Conservation (phyloP, 2,113 vertebrate species). For the Carollia perspicillata region DNA sequence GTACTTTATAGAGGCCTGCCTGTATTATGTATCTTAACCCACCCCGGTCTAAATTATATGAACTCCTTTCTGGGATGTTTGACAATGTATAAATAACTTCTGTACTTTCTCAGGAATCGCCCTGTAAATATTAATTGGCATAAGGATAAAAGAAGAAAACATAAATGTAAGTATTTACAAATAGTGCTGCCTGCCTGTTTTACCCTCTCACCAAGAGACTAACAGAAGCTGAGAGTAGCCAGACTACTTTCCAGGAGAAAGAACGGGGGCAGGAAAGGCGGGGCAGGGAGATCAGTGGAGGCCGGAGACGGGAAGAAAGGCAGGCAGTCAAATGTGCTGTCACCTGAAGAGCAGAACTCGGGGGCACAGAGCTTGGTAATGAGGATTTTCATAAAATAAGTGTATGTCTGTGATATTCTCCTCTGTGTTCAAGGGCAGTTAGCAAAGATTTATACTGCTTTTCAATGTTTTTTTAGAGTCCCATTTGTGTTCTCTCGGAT, state of each 20-base stretch:
- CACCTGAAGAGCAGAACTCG: neutral
- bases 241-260: neutral
- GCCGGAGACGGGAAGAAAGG: neutral
- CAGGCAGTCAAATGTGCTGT: neutral
- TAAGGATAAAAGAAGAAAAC: neutral
- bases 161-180: slow-evolving; percentile 11
- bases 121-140: neutral
- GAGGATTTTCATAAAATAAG: neutral
- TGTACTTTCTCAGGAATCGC: neutral
- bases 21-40: neutral
- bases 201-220: neutral
- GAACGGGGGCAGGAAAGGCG: neutral
- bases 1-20: neutral
- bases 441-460: neutral
- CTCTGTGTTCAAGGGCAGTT: neutral
- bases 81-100: neutral
- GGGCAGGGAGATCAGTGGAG: neutral
- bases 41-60: neutral
- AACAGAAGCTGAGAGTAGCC: neutral
- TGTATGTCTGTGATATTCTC: neutral
- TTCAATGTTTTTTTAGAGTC: neutral
- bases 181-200: neutral
- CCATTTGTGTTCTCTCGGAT: neutral
- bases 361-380: neutral
- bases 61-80: neutral